phyloP scores from a whole-genome alignment of 2,888 invertebrate genomes.

The Linyphia triangularis region DNA sequence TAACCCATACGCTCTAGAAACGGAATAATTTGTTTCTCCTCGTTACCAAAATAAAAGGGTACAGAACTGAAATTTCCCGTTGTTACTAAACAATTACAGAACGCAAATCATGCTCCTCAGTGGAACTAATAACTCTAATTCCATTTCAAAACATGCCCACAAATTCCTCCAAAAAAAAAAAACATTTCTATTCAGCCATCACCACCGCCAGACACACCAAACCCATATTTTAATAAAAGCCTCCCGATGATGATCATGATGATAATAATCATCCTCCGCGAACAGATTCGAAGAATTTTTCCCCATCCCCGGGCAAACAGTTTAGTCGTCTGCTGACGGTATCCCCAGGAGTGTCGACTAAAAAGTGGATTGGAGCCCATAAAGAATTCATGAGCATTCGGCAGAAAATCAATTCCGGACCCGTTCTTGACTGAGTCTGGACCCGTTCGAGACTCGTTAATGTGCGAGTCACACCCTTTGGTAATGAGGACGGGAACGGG shows the following conservation, averaged over 20 bases:
- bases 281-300: neutral
- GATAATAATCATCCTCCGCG: no score
- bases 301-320: neutral
- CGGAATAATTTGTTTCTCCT: no score
- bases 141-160: neutral
- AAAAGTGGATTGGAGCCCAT: conserved; percentile 23
- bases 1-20: no score
- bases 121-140: neutral
- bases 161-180: neutral
- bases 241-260: no score
- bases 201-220: no score
- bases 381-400: conserved; percentile 31
- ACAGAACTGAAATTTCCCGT: no score
- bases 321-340: neutral
- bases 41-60: no score
- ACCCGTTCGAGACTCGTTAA: conserved; percentile 29
- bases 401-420: conserved; percentile 43
- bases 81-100: no score
- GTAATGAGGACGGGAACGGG: conserved; percentile 26
- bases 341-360: conserved; percentile 4
- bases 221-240: no score
- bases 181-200: no score
- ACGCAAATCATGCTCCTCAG: neutral
- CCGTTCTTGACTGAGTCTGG: conserved; percentile 26
- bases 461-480: conserved; percentile 57